Evolutionary conservation across 2,888 invertebrate genomes (phyloP).

Genomic region (Euphydryas editha): DNA sequence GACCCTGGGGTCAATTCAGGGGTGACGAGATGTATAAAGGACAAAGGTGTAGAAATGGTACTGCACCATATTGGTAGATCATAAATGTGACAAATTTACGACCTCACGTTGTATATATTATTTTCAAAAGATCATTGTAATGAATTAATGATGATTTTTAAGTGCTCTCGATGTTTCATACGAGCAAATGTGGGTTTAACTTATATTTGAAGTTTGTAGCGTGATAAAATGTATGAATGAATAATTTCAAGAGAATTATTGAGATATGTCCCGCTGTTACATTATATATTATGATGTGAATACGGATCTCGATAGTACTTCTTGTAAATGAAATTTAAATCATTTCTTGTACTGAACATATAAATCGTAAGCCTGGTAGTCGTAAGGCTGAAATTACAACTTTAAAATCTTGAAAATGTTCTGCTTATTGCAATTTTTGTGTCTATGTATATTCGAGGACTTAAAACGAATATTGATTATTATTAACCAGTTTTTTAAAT

Average conservation of each 20-base stretch:
- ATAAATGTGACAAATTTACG: neutral
- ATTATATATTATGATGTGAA: too few relatives aligned
- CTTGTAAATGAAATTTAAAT: too few relatives aligned
- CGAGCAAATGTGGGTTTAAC: neutral
- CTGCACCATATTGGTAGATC: slow-evolving; percentile 70
- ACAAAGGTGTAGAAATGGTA: slow-evolving; percentile 68
- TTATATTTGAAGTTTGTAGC: neutral
- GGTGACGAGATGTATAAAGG: slow-evolving; percentile 73
- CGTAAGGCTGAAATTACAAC: too few relatives aligned
- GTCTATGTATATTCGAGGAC: too few relatives aligned
- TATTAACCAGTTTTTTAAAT: too few relatives aligned
- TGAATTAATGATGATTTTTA: neutral
- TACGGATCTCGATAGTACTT: too few relatives aligned
- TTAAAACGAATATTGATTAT: too few relatives aligned
- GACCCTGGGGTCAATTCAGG: slow-evolving; percentile 68
- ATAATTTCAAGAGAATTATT: neutral
- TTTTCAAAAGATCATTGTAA: slow-evolving; percentile 1
- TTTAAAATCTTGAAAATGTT: too few relatives aligned
- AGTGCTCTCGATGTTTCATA: neutral
- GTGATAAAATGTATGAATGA: neutral
- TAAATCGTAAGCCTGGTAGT: too few relatives aligned
- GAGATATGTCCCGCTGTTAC: too few relatives aligned
- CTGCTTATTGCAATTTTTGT: too few relatives aligned
- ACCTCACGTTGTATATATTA: slow-evolving; percentile 23
- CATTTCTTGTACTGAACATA: too few relatives aligned